A percentile compares a stretch with the other conserved stretches of the same genome.
These are phyloP conservation scores for Leiothrix lutea DNA, from an alignment of 2,113 vertebrate species.

Conservation along the genomic window DNA sequence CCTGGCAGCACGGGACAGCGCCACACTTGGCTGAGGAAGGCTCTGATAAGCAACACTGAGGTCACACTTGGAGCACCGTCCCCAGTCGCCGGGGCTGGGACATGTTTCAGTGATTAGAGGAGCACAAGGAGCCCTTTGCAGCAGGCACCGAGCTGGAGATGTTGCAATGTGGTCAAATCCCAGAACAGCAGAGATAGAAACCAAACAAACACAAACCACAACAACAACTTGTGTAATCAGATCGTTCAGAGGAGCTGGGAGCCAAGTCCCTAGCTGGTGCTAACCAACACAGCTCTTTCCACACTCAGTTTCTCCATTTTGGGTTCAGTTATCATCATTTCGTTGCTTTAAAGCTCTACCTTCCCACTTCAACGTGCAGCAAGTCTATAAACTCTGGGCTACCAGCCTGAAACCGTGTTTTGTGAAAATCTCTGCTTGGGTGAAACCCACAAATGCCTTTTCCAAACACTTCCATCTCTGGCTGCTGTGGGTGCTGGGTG, in stretches of 20 bases:
- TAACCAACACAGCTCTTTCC: background rate
- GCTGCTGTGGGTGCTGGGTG: background rate
- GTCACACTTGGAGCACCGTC: background rate
- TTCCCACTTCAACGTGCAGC: background rate
- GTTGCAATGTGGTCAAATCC: background rate
- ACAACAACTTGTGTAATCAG: background rate
- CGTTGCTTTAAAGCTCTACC: background rate
- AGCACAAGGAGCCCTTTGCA: background rate
- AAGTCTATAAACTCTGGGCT: background rate
- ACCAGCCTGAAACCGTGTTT: background rate
- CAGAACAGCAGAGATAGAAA: background rate
- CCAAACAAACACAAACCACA: background rate
- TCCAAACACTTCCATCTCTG: background rate
- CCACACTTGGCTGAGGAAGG: background rate
- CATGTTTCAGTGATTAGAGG: background rate
- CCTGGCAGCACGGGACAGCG: background rate
- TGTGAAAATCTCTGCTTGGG: background rate
- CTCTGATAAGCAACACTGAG: fast-evolving
- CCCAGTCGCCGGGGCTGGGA: fast-evolving
- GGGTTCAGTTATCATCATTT: background rate
- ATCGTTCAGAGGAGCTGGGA: background rate
- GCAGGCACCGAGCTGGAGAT: background rate
- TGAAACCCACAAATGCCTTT: background rate
- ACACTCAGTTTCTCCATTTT: background rate
- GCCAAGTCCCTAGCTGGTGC: background rate